phyloP scores from a whole-genome alignment of 2,113 vertebrate species.

The Desmodus rotundus region DNA sequence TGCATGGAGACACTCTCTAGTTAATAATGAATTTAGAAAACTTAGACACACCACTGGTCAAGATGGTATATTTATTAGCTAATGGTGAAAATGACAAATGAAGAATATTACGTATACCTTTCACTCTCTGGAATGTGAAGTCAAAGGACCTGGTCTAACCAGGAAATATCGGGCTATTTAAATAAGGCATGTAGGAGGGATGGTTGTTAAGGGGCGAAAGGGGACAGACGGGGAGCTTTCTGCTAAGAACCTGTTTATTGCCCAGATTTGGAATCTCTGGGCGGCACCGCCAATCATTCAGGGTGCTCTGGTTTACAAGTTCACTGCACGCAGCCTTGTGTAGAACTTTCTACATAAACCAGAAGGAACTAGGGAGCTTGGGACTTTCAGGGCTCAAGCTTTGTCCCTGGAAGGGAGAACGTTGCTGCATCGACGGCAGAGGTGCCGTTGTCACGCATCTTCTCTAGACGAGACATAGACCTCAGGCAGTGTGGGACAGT shows the following conservation, averaged over 20 bases:
- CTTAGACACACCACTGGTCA: not conserved
- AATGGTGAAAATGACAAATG: too few species aligned
- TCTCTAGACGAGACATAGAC: slow-evolving; percentile 56
- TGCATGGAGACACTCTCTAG: not conserved
- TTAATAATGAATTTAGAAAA: not conserved
- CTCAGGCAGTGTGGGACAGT: slow-evolving; percentile 48
- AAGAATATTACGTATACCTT: not conserved
- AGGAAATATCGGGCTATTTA: not conserved
- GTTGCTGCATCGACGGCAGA: slow-evolving; percentile 56
- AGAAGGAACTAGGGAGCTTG: slow-evolving; percentile 66
- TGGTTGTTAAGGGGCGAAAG: not conserved
- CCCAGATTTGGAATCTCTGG: slow-evolving; percentile 62
- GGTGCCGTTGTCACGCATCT: slow-evolving; percentile 56
- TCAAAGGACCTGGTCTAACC: not conserved
- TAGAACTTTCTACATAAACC: slow-evolving; percentile 66
- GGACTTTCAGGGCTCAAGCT: not conserved
- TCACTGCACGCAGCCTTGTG: slow-evolving; percentile 34
- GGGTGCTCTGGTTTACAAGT: slow-evolving; percentile 45
- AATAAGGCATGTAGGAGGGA: too few species aligned
- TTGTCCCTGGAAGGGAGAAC: slow-evolving; percentile 60
- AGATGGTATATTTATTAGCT: not conserved
- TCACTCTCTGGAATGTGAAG: not conserved
- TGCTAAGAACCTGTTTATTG: not conserved
- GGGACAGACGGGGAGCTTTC: not conserved
- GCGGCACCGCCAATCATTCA: slow-evolving; percentile 57